Percentiles rank a stretch among this genome's conserved stretches.
Evolutionary conservation across 2,113 vertebrate genomes (phyloP).

Genomic region (Calonectris borealis): DNA sequence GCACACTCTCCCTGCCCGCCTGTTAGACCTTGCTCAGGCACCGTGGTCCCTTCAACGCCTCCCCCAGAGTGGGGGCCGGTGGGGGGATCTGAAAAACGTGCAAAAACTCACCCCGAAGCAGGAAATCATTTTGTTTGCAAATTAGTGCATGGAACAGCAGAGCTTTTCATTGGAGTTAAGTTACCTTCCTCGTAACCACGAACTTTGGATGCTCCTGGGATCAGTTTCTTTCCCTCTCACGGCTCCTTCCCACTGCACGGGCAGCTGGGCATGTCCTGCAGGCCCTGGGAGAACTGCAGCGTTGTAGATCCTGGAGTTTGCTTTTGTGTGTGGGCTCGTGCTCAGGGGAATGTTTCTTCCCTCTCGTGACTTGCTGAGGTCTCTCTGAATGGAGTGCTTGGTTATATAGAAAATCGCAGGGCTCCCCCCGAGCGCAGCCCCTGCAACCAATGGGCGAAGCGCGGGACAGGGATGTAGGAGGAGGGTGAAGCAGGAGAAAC

Average conservation of each 20-base stretch:
- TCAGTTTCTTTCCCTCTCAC: neutral
- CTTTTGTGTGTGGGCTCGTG: neutral
- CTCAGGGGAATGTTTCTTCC: neutral
- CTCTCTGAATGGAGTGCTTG: neutral
- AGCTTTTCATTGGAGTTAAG: rapidly evolving
- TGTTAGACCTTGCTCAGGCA: neutral
- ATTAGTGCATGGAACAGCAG: rapidly evolving
- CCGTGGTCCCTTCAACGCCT: rapidly evolving
- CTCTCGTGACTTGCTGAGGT: neutral
- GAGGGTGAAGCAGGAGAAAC: neutral
- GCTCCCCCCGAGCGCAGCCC: neutral
- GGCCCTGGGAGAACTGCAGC: neutral
- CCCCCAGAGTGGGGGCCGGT: rapidly evolving
- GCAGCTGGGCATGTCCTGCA: neutral
- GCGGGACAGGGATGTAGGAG: neutral
- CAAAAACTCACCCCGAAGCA: neutral
- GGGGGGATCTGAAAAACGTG: neutral
- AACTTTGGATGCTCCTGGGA: neutral
- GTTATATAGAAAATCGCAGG: constrained; percentile 14
- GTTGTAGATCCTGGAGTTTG: neutral
- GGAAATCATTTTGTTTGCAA: neutral
- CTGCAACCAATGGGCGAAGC: constrained; percentile 34
- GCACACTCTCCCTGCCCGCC: neutral
- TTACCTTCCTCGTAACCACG: neutral
- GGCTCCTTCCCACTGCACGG: neutral